Conservation (phyloP, 2,888 invertebrate genomes). For the Epinotia demarniana region DNA sequence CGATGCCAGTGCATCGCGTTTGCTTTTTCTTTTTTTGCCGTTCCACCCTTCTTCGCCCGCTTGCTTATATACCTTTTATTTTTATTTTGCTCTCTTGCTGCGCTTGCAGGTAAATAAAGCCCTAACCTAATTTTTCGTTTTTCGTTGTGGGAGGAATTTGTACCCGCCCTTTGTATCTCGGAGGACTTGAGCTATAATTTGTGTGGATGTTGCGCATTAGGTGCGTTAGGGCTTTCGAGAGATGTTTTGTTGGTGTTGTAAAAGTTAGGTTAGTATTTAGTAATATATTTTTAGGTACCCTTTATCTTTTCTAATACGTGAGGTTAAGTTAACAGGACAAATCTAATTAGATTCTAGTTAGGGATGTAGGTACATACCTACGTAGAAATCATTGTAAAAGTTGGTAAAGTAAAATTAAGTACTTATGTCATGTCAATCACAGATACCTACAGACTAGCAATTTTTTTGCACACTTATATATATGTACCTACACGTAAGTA, state of each 20-base stretch:
- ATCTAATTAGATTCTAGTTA: conserved; percentile 40
- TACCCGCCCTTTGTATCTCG: conserved; percentile 45
- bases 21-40: conserved; percentile 76
- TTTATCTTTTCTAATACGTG: not conserved
- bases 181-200: conserved; percentile 40
- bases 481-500: no score
- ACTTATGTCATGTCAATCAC: no score
- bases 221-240: conserved; percentile 8
- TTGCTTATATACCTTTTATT: conserved; percentile 65
- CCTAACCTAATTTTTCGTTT: conserved; percentile 67
- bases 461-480: no score
- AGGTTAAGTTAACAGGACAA: conserved; percentile 2
- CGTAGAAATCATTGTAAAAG: no score
- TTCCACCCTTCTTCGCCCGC: conserved; percentile 69
- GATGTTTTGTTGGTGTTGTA: not conserved
- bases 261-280: not conserved
- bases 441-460: no score
- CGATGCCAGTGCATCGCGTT: conserved; percentile 58
- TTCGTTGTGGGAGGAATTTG: conserved; percentile 66
- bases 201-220: conserved; percentile 7
- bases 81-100: conserved; percentile 69
- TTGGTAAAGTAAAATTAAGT: no score
- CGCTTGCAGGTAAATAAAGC: conserved; percentile 77
- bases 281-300: not conserved
- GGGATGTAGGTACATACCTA: not conserved